Evolutionary conservation across 2,888 invertebrate genomes (phyloP), one percentile per base, ranked within the genome.

Genomic region (Lamproptera curius): DNA sequence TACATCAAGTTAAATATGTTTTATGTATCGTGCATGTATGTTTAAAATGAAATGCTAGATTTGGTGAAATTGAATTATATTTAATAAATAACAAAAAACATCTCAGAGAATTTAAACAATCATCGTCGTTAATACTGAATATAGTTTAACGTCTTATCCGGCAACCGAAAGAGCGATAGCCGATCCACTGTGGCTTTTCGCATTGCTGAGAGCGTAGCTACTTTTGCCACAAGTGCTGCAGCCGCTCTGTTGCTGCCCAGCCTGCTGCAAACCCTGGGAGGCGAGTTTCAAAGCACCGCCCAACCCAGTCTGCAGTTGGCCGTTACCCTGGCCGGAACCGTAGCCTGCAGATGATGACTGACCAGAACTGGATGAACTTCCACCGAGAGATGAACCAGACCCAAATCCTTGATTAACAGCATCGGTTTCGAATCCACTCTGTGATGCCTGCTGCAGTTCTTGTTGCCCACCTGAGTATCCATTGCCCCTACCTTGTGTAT

Each of bases 121-220:
- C n/a, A n/a, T n/a, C n/a, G n/a, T n/a, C n/a, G n/a, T n/a, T n/a
- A n/a, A n/a, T n/a, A n/a, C n/a, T n/a, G n/a, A n/a, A n/a, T n/a
- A n/a, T n/a, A n/a, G n/a, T n/a, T n/a, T n/a, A n/a, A n/a, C n/a
- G n/a, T n/a, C 50, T 67, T 73, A 82, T 55, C 83, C 81, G 16
- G 80, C 78, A 11, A 84, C 69, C 8, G 86, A 83, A 1, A 87
- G 46, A n/a, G 86, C 81, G 1, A 87, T 61, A 0, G 86, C 86
- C 6, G 72, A 67, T 10, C 86, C 86, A 20, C 61, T 71, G 41
- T 69, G 61, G 51, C 82, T 85, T 57, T 74, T 80, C n/a, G 86
- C 86, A 31, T 86, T 86, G 51, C 86, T 86, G 8, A 80, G 61
- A 6, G 87, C 85, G 33, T 75, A 83, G 53, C 66, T 70, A 49